Conservation (phyloP, 2,113 vertebrate species). For the Clarias gariepinus region DNA sequence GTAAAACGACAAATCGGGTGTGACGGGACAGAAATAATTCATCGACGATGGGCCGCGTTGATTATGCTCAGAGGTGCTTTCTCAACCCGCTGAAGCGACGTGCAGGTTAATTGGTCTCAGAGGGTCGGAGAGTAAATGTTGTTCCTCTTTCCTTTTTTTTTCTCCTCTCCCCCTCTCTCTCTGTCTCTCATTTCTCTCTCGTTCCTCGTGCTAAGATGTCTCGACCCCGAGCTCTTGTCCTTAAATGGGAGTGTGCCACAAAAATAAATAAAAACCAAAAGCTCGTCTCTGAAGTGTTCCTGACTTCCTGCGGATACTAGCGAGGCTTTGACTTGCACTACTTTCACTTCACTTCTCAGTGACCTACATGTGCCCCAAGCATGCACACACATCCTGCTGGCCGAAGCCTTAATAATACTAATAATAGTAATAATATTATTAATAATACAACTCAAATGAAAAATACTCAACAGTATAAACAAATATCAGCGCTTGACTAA, state of each 20-base stretch:
- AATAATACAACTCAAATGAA: background rate
- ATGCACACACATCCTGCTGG: background rate
- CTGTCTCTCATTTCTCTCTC: background rate
- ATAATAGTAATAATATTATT: background rate
- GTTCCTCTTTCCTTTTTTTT: constrained; percentile 18
- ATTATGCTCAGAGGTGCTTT: constrained; percentile 53
- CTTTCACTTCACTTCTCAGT: constrained; percentile 60
- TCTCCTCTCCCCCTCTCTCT: background rate
- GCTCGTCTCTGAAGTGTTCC: constrained; percentile 24
- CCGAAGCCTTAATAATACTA: too few species aligned
- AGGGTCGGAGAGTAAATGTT: constrained; percentile 62
- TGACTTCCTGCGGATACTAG: constrained; percentile 62
- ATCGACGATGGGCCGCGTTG: constrained; percentile 44
- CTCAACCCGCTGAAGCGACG: constrained; percentile 36
- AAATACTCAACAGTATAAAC: background rate
- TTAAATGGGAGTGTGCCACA: constrained; percentile 34
- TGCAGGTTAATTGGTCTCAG: constrained; percentile 69
- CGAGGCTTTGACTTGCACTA: constrained; percentile 44
- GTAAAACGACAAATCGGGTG: constrained; percentile 23
- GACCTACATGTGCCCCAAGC: constrained; percentile 40
- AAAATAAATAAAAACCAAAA: constrained; percentile 9
- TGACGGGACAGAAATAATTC: constrained; percentile 49
- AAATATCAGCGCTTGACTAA: background rate
- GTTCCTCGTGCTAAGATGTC: background rate
- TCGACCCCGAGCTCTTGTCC: background rate